These are phyloP conservation scores for Trichogramma dendrolimi DNA, from an alignment of 2,888 invertebrate species.

Conservation along the genomic window DNA sequence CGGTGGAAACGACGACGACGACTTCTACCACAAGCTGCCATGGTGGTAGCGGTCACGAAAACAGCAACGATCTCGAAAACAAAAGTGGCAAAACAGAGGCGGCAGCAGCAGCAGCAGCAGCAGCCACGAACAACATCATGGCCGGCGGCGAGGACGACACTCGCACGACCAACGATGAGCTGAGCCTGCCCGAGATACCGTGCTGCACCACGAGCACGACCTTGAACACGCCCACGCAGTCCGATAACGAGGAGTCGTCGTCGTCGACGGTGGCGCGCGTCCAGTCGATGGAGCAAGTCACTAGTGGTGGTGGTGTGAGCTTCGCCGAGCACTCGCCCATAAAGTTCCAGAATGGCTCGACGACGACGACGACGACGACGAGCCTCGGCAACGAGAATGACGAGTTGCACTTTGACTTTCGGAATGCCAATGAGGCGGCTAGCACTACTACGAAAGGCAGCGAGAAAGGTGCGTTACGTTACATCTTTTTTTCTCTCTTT, in stretches of 20 bases:
- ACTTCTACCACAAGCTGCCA: background rate
- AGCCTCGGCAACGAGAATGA: conserved; percentile 30
- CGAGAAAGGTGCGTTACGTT: conserved; percentile 15
- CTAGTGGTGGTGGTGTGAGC: conserved; percentile 44
- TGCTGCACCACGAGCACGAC: conserved; percentile 49
- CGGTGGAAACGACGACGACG: background rate
- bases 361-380: conserved; percentile 31
- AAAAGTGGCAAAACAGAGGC: conserved; percentile 1
- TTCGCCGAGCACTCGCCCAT: conserved; percentile 47
- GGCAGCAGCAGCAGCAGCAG: background rate
- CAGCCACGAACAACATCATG: conserved; percentile 2
- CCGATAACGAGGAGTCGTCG: conserved; percentile 47
- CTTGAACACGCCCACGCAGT: conserved; percentile 48
- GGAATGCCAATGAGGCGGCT: conserved; percentile 24
- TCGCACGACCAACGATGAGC: conserved; percentile 47
- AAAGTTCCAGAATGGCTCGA: conserved; percentile 35
- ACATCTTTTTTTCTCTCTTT: background rate
- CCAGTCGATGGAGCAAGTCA: conserved; percentile 48
- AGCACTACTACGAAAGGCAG: conserved; percentile 1
- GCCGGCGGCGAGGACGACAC: conserved; percentile 34
- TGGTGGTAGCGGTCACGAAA: background rate
- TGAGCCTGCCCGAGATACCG: conserved; percentile 47
- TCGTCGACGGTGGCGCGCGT: conserved; percentile 32
- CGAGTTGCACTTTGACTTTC: conserved; percentile 40
- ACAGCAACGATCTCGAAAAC: background rate